Base-by-base conservation (phyloP, 2,113 vertebrate species). In the Embiotoca jacksoni region DNA sequence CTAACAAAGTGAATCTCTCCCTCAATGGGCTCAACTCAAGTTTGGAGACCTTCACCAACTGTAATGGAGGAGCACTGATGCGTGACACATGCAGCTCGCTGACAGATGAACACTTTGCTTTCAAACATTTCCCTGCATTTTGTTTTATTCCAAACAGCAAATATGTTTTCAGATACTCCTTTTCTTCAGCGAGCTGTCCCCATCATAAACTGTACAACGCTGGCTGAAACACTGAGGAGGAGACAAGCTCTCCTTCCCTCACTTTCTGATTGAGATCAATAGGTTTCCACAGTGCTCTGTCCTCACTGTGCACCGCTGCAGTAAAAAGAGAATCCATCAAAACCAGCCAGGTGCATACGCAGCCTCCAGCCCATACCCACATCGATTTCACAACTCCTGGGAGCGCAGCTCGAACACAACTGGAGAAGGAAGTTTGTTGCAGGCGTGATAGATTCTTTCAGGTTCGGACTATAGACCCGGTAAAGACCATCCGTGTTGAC, bases 191-290 rank as follows among this genome's bases (percentile, higher is more conserved):
- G 65, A 71, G 78, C 62, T 23, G 23, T 36, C 67, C 30, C 56
- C 46, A 37, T 72, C 76, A 69, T 53, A 53, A 59, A 77, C 30
- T n/a, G 72, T 32, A 39, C 32, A 36, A 53, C 33, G 37, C 59
- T 32, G 31, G 62, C 61, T 39, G 69, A 82, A 83, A 70, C 36
- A 23, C 65, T 75, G 75, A 62, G 65, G 35, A 61, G 69, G 53
- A 71, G 75, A 72, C 61, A 30, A 63, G 72, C 82, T 53, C 73
- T 56, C 37, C 54, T 66, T 23, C 41, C 32, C 58, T 55, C 56
- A 31, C 70, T 47, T 65, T 63, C 77, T 81, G 84, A 87, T 78
- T 85, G 84, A 89, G 87, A 88, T 89, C 89, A 85, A 87, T 90
- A 64, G 75, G 63, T 80, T 86, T 83, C 56, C 72, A 60, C 75